Conservation (phyloP, 2,113 vertebrate genomes). For the Thunnus thynnus region DNA sequence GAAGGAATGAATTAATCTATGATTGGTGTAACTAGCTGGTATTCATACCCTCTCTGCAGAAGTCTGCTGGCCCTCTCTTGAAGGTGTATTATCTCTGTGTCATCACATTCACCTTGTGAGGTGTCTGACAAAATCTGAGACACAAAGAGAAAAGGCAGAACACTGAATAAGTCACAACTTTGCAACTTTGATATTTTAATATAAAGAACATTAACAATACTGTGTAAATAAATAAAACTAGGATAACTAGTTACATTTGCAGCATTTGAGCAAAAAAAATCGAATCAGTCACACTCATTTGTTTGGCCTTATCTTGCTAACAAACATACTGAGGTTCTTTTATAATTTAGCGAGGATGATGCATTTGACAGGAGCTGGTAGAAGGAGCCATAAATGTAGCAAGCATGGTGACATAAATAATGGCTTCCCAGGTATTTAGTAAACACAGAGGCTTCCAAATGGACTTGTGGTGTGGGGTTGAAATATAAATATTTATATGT, state of each 20-base stretch:
- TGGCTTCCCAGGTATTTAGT: slow-evolving; percentile 26
- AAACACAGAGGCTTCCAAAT: slow-evolving; percentile 55
- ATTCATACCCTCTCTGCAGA: slow-evolving; percentile 85
- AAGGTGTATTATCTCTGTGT: slow-evolving; percentile 85
- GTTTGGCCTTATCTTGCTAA: not conserved
- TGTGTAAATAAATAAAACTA: not conserved
- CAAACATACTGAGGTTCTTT: not conserved
- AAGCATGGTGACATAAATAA: slow-evolving; percentile 27
- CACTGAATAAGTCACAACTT: not conserved
- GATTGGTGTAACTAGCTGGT: not conserved
- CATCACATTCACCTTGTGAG: slow-evolving; percentile 77
- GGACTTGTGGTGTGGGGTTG: slow-evolving; percentile 34
- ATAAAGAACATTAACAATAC: not conserved
- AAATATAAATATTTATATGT: slow-evolving; percentile 63
- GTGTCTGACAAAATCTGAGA: slow-evolving; percentile 78
- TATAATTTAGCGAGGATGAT: not conserved
- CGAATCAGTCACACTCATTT: not conserved
- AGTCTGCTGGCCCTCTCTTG: slow-evolving; percentile 87
- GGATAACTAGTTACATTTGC: not conserved
- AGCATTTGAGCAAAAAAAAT: not conserved
- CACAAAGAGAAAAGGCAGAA: not conserved
- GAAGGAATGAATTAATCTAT: not conserved
- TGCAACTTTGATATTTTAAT: not conserved
- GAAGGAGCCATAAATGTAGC: slow-evolving; percentile 14
- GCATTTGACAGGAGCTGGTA: slow-evolving; percentile 12